Evolutionary conservation across 2,888 invertebrate species (phyloP).

Genomic region (Escarpia spicata): DNA sequence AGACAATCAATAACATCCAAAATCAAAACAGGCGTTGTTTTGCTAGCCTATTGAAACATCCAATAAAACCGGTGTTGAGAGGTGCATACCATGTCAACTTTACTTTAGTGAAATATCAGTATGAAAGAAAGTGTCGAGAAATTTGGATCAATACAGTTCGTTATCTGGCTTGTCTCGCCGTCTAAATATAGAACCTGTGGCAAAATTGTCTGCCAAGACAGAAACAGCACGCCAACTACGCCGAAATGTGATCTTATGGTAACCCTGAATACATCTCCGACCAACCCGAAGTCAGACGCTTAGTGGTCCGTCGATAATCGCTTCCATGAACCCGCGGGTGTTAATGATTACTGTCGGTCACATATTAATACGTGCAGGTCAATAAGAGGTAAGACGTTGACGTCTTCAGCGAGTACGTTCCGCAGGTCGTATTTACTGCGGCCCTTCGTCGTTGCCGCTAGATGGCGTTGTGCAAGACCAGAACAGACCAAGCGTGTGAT

Average conservation of each 20-base stretch:
- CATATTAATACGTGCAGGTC: not conserved
- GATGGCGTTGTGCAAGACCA: not conserved
- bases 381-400: not conserved
- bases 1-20: too few relatives aligned
- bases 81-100: not conserved
- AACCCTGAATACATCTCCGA: not conserved
- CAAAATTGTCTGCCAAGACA: not conserved
- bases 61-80: too few relatives aligned
- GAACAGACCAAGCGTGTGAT: not conserved
- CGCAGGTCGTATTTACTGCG: not conserved
- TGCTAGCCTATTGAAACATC: too few relatives aligned
- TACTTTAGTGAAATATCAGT: not conserved
- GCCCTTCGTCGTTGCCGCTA: not conserved
- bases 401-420: not conserved
- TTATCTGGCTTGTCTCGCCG: not conserved
- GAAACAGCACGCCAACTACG: not conserved
- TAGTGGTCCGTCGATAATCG: not conserved
- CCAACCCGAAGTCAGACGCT: not conserved
- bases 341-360: conserved; percentile 3
- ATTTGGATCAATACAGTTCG: not conserved
- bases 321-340: not conserved
- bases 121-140: not conserved
- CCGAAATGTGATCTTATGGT: not conserved
- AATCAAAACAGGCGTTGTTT: too few relatives aligned
- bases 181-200: not conserved